Evolutionary conservation across 35 echinoderm and acorn worm genomes (phyloP).

Genomic region (Lytechinus pictus): DNA sequence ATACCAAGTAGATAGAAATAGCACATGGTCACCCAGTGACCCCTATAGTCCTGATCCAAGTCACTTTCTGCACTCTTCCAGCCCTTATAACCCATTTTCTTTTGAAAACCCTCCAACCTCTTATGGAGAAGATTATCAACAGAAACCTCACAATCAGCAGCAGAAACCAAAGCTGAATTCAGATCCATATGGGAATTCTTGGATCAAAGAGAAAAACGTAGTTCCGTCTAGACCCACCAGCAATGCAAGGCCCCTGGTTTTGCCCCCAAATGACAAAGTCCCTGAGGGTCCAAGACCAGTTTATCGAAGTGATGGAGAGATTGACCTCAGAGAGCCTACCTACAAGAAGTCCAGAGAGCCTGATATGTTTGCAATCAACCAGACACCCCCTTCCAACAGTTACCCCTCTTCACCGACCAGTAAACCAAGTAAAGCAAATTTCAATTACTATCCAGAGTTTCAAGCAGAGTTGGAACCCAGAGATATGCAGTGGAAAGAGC

Average conservation of each 20-base stretch:
- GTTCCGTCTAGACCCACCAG: slow-evolving; percentile 7
- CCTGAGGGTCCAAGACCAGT: slow-evolving; percentile 33
- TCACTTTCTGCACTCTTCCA: not conserved
- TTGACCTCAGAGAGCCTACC: slow-evolving; percentile 39
- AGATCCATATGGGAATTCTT: not conserved
- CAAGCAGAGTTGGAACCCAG: not conserved
- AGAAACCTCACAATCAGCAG: not conserved
- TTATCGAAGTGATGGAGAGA: slow-evolving; percentile 45
- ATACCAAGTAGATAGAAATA: not conserved
- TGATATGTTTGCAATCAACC: slow-evolving; percentile 12
- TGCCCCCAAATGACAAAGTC: not conserved
- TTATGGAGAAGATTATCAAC: not conserved
- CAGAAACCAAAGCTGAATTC: not conserved
- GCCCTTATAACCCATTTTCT: not conserved
- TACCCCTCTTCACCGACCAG: not conserved
- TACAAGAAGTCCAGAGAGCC: not conserved
- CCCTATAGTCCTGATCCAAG: not conserved
- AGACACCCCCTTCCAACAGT: not conserved
- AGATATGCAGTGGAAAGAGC: not conserved
- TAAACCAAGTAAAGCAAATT: not conserved
- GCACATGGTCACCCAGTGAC: not conserved
- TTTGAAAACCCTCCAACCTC: not conserved
- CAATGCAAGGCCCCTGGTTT: slow-evolving; percentile 31
- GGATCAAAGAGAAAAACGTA: not conserved
- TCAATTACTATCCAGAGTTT: slow-evolving; percentile 5